Evolutionary conservation across 2,888 invertebrate genomes (phyloP).

Genomic region (Microctonus hyperodae): DNA sequence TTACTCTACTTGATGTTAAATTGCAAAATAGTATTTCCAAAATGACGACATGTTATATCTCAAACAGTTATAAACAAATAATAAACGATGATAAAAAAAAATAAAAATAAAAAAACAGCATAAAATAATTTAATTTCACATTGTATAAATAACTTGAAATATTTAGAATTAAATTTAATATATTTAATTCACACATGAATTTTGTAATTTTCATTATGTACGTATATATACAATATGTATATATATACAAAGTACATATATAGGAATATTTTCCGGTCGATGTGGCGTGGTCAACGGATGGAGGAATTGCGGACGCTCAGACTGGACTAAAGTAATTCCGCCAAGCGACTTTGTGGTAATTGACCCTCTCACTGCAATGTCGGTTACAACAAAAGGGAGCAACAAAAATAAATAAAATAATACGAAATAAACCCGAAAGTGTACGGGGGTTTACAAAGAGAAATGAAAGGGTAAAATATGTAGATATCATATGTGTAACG

Average conservation of each 20-base stretch:
- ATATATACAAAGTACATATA: background rate
- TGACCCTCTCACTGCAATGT: conserved; percentile 27
- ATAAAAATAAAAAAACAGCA: no score
- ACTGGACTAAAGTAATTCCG: conserved; percentile 30
- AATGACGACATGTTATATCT: background rate
- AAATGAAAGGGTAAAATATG: background rate
- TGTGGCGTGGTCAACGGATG: conserved; percentile 11
- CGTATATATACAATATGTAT: background rate
- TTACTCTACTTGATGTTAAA: conserved; percentile 1
- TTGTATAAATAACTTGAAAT: no score
- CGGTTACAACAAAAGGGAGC: background rate
- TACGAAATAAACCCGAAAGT: background rate
- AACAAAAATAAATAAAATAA: background rate
- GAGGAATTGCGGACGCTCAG: conserved; percentile 15
- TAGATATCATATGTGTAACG: background rate
- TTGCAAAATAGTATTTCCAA: background rate
- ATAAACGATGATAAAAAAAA: background rate
- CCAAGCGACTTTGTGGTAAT: conserved; percentile 27
- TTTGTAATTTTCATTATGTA: background rate
- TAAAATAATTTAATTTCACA: no score
- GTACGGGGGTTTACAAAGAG: no score
- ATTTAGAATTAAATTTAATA: no score
- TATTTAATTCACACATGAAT: background rate
- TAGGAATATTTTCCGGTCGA: background rate
- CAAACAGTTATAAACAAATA: background rate